Evolutionary conservation across 1,140 invertebrate genomes (phyloP).

Genomic region (Lepidurus couesii): DNA sequence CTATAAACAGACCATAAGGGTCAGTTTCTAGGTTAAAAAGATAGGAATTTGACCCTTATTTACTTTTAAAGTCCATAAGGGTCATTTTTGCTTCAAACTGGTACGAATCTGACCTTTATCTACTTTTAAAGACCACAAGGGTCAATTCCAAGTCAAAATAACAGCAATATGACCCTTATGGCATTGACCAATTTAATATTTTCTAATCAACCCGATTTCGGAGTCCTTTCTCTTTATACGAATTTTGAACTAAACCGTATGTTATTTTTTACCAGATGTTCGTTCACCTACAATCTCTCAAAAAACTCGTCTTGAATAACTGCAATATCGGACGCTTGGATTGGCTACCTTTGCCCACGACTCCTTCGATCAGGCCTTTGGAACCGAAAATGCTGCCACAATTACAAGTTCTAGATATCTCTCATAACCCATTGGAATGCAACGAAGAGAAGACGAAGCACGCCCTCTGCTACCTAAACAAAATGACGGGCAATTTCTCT

Average conservation of each 20-base stretch:
- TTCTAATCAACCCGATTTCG: no score
- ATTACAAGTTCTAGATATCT: background rate
- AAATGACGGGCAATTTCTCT: background rate
- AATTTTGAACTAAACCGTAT: no score
- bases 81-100: no score
- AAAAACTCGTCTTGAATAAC: background rate
- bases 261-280: background rate
- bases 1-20: background rate
- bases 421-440: background rate
- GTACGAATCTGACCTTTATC: no score
- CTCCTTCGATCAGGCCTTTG: background rate
- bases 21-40: no score
- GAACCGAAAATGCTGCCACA: background rate
- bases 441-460: background rate
- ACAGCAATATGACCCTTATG: no score
- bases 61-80: no score
- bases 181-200: no score
- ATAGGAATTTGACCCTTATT: no score
- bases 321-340: background rate
- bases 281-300: background rate
- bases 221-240: no score
- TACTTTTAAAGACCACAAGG: no score
- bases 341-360: background rate
- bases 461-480: background rate
- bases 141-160: no score